Base-by-base conservation (phyloP, 2,888 invertebrate genomes). In the Marronus borbonicus region DNA sequence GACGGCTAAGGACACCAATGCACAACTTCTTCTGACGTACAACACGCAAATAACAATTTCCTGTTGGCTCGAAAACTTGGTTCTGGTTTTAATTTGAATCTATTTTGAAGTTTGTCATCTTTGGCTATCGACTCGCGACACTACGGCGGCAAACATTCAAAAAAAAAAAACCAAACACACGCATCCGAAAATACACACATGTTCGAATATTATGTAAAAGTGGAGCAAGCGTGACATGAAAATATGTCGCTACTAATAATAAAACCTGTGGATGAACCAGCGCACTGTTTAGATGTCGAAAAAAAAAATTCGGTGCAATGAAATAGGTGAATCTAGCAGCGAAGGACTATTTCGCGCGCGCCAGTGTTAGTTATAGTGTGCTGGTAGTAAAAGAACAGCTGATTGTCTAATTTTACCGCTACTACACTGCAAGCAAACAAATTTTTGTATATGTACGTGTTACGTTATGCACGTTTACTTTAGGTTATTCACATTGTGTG, bases 361-460 rank as follows among this genome's bases (percentile, higher is more conserved):
- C 55, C 55, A 20, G 55, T 24, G 20, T 58, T 58, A 58, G 20
- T 20, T 44, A 52, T n/a, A 58, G 20, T 58, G 20, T n/a, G 20
- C 55, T 58, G 20, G 72, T 76, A 66, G 76, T 68, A 80, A 75
- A 62, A 28, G 76, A 78, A 78, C 78, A 78, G 78, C 78, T 78
- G 78, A 78, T 78, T 76, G 58, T 78, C 78, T 78, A 78, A 78
- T 68, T 78, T 78, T 76, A 69, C 44, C 39, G 62, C 70, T n/a
- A 58, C 55, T 58, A 58, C 24, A 58, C 20, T 58, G 55, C 55
- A 58, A 58, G 55, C 55, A 58, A 58, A 58, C 55, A 20, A 58
- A 55, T 70, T 78, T 75, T 66, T 64, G 31, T 76, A 17, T 55
- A 17, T 20, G 65, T 50, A 50, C 55, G 65, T 8, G 12, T 58